phyloP scores from a whole-genome alignment of 1,140 invertebrate genomes.

The Trichonephila clavipes region DNA sequence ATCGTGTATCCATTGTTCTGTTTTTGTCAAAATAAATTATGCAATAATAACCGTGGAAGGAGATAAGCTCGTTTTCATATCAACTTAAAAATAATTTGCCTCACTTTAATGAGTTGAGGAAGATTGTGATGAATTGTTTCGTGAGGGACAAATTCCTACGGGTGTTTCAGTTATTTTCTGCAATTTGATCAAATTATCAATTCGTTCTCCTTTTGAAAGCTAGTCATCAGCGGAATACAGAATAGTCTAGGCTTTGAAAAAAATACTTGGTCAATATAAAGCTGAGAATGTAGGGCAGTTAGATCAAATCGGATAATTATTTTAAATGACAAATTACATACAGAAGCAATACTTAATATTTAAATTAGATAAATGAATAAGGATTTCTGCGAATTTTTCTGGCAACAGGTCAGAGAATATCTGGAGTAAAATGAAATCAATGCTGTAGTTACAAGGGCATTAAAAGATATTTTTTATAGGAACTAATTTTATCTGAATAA shows the following conservation, averaged over 20 bases:
- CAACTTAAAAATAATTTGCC: not conserved
- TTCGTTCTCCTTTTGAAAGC: not conserved
- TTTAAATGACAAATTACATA: no score
- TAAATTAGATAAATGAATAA: no score
- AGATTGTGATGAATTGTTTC: not conserved
- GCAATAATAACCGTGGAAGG: not conserved
- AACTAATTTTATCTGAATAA: no score
- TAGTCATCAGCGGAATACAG: not conserved
- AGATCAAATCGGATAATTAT: no score
- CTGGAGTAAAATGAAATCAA: no score
- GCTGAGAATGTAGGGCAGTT: no score
- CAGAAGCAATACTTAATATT: no score
- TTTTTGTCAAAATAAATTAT: constrained; percentile 43
- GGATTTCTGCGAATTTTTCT: no score
- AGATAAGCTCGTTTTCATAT: not conserved
- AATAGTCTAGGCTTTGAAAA: not conserved
- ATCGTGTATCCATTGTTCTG: not conserved
- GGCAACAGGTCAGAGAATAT: no score
- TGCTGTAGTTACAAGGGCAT: no score
- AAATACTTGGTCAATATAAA: no score
- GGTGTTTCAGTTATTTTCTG: not conserved
- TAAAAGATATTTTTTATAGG: no score
- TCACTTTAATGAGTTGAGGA: not conserved
- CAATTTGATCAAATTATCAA: constrained; percentile 16
- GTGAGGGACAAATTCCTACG: not conserved